These are phyloP conservation scores for Isaurus tuberculatus DNA, from an alignment of 92 coral and sea anemone genomes.

Conservation along the genomic window DNA sequence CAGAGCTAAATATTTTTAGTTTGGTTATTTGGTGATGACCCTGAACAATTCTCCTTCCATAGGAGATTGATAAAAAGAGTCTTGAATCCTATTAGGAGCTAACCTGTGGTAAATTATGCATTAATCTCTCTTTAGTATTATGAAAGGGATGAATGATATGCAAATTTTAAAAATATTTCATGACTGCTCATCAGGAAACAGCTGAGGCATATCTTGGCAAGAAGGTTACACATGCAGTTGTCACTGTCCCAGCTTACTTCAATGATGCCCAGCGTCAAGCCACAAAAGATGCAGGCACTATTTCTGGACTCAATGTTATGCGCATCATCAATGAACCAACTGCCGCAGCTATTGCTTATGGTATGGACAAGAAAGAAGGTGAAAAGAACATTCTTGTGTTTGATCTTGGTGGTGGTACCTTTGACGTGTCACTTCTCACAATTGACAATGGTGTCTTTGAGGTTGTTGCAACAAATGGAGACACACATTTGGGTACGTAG, in stretches of 20 bases:
- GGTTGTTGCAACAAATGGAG: conserved; percentile 98
- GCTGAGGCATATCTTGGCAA: conserved; percentile 98
- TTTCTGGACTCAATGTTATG: conserved; percentile 93
- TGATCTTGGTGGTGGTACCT: conserved; percentile 99
- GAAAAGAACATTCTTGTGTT: conserved; percentile 97
- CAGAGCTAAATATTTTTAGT: too few relatives aligned
- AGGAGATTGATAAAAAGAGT: too few relatives aligned
- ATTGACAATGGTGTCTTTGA: conserved; percentile 99
- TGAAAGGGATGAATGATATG: too few relatives aligned
- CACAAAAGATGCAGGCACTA: conserved; percentile 96
- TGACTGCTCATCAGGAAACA: conserved; percentile 73
- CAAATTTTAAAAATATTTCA: too few relatives aligned
- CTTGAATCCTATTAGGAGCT: too few relatives aligned
- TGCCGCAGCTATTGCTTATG: conserved; percentile 98
- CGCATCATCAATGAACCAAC: conserved; percentile 98
- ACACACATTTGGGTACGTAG: conserved; percentile 92
- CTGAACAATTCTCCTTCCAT: too few relatives aligned
- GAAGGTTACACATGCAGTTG: conserved; percentile 99
- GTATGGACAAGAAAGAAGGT: conserved; percentile 98
- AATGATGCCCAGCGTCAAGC: conserved; percentile 99
- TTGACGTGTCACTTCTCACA: conserved; percentile 95
- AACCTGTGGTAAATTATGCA: too few relatives aligned
- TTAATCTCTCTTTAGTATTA: too few relatives aligned
- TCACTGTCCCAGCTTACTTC: conserved; percentile 98
- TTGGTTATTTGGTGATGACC: too few relatives aligned